A percentile compares a stretch with the other conserved stretches of the same genome.
These are phyloP conservation scores for Blastomussa wellsi DNA, from an alignment of 92 coral and sea anemone species.

Conservation along the genomic window DNA sequence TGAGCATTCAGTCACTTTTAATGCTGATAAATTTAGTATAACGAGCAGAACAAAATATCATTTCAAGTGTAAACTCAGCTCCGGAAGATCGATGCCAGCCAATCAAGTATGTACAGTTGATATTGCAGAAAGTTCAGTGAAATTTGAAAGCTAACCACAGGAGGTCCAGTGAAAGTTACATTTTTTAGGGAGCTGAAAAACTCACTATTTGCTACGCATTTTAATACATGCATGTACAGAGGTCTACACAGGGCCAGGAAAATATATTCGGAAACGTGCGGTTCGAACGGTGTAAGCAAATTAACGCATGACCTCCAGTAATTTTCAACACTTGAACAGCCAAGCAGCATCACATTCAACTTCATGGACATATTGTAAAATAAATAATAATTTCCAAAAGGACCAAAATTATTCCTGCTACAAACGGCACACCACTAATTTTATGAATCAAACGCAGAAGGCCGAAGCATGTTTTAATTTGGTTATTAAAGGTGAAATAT, in stretches of 20 bases:
- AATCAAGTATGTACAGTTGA: not conserved
- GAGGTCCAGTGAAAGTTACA: conserved; percentile 6
- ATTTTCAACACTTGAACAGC: not conserved
- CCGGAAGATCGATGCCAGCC: not conserved
- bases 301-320: not conserved
- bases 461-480: not conserved
- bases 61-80: not conserved
- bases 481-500: conserved; percentile 4
- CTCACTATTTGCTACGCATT: not conserved
- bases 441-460: not conserved
- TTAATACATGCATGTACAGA: not conserved
- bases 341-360: not conserved
- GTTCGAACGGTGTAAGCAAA: not conserved
- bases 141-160: conserved; percentile 14
- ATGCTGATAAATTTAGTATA: not conserved
- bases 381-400: not conserved
- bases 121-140: not conserved
- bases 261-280: conserved; percentile 2
- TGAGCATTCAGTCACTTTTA: not conserved
- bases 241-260: not conserved
- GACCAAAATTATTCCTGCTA: not conserved
- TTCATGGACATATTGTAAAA: not conserved
- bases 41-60: not conserved
- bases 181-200: conserved; percentile 1
- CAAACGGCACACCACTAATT: not conserved